Percentiles rank a stretch among this genome's conserved stretches.
Evolutionary conservation across 2,797 vertebrate genomes (phyloP).

Genomic region (Pteronotus mesoamericanus): DNA sequence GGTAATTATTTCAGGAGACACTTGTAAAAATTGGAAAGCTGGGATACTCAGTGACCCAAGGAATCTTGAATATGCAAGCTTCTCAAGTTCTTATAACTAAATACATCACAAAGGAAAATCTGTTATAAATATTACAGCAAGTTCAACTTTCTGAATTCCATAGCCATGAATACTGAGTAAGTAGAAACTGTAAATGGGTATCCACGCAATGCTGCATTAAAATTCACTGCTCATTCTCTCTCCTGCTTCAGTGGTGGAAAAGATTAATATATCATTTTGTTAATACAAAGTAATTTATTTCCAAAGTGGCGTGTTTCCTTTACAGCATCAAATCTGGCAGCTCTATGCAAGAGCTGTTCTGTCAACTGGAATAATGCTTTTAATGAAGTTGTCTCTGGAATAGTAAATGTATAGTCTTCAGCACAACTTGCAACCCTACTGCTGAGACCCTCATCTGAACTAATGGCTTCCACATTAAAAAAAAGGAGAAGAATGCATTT

Average conservation of each 20-base stretch:
- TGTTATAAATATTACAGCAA: slow-evolving; percentile 32
- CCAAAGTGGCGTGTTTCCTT: slow-evolving; percentile 62
- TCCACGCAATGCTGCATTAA: slow-evolving; percentile 68
- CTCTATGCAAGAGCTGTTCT: slow-evolving; percentile 59
- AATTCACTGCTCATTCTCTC: slow-evolving; percentile 75
- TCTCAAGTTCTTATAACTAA: slow-evolving; percentile 11
- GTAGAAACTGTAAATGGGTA: slow-evolving; percentile 60
- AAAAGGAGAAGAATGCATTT: background rate
- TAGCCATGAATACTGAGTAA: slow-evolving; percentile 65
- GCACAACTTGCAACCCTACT: background rate
- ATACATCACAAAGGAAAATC: background rate
- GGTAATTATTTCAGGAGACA: background rate
- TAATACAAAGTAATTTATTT: slow-evolving; percentile 70
- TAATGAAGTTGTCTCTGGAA: slow-evolving; percentile 56
- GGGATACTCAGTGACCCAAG: background rate
- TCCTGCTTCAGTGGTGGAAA: slow-evolving; percentile 73
- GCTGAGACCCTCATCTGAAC: slow-evolving; percentile 25
- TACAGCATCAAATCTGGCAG: slow-evolving; percentile 56
- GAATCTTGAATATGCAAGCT: background rate
- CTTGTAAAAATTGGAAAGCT: background rate
- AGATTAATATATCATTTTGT: slow-evolving; percentile 76
- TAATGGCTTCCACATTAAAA: slow-evolving; percentile 9
- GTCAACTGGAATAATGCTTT: slow-evolving; percentile 56
- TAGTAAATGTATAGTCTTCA: slow-evolving; percentile 49
- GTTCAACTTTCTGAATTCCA: slow-evolving; percentile 70